Evolutionary conservation across 2,113 vertebrate genomes (phyloP), one percentile per base, ranked within the genome.

Genomic region (Cephalopterus ornatus): DNA sequence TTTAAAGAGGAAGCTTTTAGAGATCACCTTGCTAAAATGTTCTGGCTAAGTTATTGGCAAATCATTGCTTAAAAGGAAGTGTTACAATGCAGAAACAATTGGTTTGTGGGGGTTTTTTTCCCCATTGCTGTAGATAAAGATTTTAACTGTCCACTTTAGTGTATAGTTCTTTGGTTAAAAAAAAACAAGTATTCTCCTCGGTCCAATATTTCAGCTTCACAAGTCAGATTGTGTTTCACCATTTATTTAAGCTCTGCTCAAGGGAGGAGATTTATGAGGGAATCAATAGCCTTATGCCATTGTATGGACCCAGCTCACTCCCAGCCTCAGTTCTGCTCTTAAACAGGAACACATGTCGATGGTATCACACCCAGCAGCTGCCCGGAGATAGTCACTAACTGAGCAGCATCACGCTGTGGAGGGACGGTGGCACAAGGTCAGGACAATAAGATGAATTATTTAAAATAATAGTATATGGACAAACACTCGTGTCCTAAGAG

Each of bases 1-100:
- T 74, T 55, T 78, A 49, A 65, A 86, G 81, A 56, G 89, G 85
- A 96, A 92, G 49, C 42, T 89, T 77, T 96, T 55, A 85, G 61
- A 77, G 41, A 65, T 17, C 52, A 72, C 8, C n/a, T 72, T 89
- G 56, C 35, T 65, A 82, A 78, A 89, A 71, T 39, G 30, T 67
- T 81, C n/a, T 81, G 59, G 49, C 49, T 49, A 59, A 85, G 44
- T 55, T 86, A 53, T 15, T 87, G 71, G 83, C 74, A 87, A 92
- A 90, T 72, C 1, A 0, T 95, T 93, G 49, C 90, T 82, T 92
- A 89, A 92, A 67, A 78, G 95, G 91, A 94, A 89, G 22, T 68
- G 74, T 87, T 86, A 78, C 85, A 92, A 78, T 10, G 23, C 55
- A 92, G 91, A 88, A 96, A 71, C 44, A 71, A 65, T n/a, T 77